Base-by-base conservation (phyloP, 2,888 invertebrate genomes). In the Eledona agricola region DNA sequence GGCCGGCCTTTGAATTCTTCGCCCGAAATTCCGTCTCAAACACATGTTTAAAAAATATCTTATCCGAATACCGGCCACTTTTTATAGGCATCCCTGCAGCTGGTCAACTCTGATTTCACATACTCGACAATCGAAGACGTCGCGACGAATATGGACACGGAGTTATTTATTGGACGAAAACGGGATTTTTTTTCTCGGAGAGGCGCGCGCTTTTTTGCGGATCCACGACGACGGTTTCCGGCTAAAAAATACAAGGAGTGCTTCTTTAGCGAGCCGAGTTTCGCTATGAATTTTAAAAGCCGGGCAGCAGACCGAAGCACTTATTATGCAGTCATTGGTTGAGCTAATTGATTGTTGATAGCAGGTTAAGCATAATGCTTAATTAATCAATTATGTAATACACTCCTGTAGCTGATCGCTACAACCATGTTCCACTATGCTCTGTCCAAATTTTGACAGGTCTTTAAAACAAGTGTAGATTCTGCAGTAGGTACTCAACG, bases 31-130 rank as follows among this genome's bases (percentile, higher is more conserved):
- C 76, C 75, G 60, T 72, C 67, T 71, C 73, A 69, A 72, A 75
- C 75, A 75, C 72, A 73, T 75, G 75, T 75, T 75, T 75, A 75
- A 75, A 75, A 75, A 75, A 75, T 75, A 75, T 72, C 72, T 74
- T 72, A 74, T 72, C 70, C 72, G 70, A 73, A 74, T 74, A 72
- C 72, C 73, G 64, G 68, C 71, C 64, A 66, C 69, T 69, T 61
- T 61, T 61, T 61, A 57, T 59, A 65, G 62, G 57, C 66, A 62
- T 63, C 64, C 59, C 66, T 66, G 70, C 68, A 67, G 69, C 66
- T 69, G 68, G 66, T 56, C 62, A 61, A 66, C 61, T 65, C 63
- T 64, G 65, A 66, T 66, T 66, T 64, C 64, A 62, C 62, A 62
- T 65, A 63, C 61, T 66, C 54, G 56, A 59, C 58, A 43, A 32